phyloP scores from a whole-genome alignment of 37 sponge, comb jelly and placozoan genomes.

The Amphimedon queenslandica region DNA sequence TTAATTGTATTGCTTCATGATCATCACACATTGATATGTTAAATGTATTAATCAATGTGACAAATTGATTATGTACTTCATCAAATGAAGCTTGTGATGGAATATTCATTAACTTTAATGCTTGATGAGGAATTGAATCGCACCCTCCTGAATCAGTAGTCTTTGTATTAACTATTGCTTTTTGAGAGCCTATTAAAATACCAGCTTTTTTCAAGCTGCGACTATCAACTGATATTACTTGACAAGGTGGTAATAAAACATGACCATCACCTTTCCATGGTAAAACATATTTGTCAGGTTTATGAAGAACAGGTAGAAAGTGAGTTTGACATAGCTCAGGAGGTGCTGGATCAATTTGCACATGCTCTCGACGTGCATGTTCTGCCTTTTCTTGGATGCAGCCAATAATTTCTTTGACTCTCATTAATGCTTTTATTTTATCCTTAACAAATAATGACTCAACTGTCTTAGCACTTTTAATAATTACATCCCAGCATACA shows the following conservation, averaged over 20 bases:
- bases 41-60: too few species aligned
- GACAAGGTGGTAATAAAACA: constrained; percentile 21
- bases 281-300: constrained; percentile 20
- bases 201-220: background rate
- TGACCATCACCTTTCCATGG: constrained; percentile 32
- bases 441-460: background rate
- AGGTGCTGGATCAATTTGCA: too few species aligned
- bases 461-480: constrained; percentile 43
- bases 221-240: background rate
- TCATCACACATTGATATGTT: too few species aligned
- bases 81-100: too few species aligned
- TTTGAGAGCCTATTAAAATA: constrained; percentile 34
- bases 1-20: too few species aligned
- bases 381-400: constrained; percentile 1
- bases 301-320: constrained; percentile 36
- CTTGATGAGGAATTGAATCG: background rate
- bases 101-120: too few species aligned
- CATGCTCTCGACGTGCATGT: too few species aligned
- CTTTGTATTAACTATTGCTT: background rate
- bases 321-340: constrained; percentile 4
- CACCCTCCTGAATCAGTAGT: constrained; percentile 7
- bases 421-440: constrained; percentile 13
- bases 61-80: too few species aligned
- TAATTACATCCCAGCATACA: constrained; percentile 26
- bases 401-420: too few species aligned